Evolutionary conservation across 2,113 vertebrate species (phyloP).

Genomic region (Paradoxurus hermaphroditus): DNA sequence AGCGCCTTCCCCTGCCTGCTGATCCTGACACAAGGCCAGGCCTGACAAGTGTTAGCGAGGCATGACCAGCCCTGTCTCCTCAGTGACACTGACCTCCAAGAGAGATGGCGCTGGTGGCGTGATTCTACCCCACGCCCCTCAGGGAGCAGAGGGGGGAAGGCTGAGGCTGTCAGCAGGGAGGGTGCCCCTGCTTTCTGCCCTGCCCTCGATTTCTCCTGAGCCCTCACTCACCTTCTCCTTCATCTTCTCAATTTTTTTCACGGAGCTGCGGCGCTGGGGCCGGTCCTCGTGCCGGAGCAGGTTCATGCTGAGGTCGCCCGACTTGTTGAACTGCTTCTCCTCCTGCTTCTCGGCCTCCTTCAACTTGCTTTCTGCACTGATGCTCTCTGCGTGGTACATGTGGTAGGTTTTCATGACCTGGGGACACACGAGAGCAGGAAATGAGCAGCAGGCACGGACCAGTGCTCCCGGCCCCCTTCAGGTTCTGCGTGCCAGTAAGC

Average conservation of each 20-base stretch:
- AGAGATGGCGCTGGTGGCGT: too few species aligned
- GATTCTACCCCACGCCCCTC: rapidly evolving
- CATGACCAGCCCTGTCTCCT: neutral
- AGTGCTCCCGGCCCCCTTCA: neutral
- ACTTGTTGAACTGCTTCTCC: conserved; percentile 96
- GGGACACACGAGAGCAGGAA: neutral
- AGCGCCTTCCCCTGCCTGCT: neutral
- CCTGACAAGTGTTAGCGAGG: neutral
- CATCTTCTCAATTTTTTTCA: conserved; percentile 96
- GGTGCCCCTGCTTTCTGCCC: too few species aligned
- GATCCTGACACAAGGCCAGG: neutral
- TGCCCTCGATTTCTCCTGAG: rapidly evolving
- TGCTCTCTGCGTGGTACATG: conserved; percentile 98
- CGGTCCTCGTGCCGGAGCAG: conserved; percentile 94
- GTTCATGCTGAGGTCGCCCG: conserved; percentile 90
- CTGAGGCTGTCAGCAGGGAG: neutral
- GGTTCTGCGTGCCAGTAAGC: neutral
- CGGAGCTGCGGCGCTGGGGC: conserved; percentile 94
- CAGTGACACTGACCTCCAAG: neutral
- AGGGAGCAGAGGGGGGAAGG: rapidly evolving
- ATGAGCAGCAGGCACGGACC: neutral
- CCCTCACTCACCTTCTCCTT: conserved; percentile 86
- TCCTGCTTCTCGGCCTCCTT: conserved; percentile 99
- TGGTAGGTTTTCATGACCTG: conserved; percentile 99
- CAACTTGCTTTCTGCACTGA: conserved; percentile 96